A percentile compares a stretch with the other conserved stretches of the same genome.
phyloP scores from a whole-genome alignment of 37 sponge, comb jelly and placozoan species.

The Chondrosia reniformis region DNA sequence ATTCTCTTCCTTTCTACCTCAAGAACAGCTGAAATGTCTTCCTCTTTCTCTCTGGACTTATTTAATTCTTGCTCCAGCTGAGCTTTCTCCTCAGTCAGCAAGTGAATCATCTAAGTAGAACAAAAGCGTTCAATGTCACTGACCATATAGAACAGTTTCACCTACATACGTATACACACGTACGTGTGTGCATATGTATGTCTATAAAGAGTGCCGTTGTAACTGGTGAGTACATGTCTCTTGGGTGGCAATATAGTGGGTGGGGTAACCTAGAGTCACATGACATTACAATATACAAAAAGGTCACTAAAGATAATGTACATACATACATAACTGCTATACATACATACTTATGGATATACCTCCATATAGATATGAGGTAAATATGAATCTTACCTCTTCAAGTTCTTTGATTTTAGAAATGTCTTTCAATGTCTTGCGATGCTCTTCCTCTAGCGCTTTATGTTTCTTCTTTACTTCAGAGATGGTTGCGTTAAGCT shows the following conservation, averaged over 20 bases:
- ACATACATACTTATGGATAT: neutral
- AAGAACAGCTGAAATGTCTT: neutral
- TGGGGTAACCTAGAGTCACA: too few relatives aligned
- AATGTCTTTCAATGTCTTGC: neutral
- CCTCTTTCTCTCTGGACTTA: neutral
- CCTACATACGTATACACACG: neutral
- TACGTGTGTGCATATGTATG: neutral
- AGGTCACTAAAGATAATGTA: too few relatives aligned
- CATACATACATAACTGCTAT: too few relatives aligned
- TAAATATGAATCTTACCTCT: too few relatives aligned
- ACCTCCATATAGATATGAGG: too few relatives aligned
- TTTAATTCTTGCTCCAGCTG: constrained; percentile 8
- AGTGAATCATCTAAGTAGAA: neutral
- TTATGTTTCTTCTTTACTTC: neutral
- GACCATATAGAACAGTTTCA: neutral
- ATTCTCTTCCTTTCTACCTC: neutral
- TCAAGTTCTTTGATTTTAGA: neutral
- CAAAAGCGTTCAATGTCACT: neutral
- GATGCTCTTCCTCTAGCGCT: neutral
- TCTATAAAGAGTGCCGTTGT: too few relatives aligned
- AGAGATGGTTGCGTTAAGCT: too few relatives aligned
- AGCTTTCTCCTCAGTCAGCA: neutral
- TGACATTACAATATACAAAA: too few relatives aligned
- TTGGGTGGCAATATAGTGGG: too few relatives aligned
- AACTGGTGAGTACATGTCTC: too few relatives aligned